Base-by-base conservation (phyloP, 2,797 vertebrate genomes). In the Lepidocolaptes lacrymiger region DNA sequence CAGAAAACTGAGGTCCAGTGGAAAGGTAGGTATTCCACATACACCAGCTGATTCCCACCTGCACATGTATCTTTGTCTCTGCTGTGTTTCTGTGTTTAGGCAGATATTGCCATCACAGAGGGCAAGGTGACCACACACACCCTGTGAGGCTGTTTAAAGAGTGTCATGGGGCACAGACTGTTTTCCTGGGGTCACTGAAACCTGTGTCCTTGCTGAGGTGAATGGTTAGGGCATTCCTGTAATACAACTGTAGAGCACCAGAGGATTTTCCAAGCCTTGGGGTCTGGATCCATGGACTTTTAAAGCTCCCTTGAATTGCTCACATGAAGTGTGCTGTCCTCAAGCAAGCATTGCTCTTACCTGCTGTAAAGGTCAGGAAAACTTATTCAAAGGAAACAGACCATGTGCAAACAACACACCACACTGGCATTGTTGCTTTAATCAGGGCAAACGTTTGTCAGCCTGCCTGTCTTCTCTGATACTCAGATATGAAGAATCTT, bases 261-360 rank as follows among this genome's bases (percentile, higher is more conserved):
- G 68, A 73, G 43, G 56, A 80, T 83, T 96, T 97, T 96, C 95
- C 95, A 78, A 83, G 94, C 94, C 96, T 91, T 94, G 74, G 90
- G 90, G 63, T 76, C 64, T 8, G 5, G 52, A 77, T 80, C 68
- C 28, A 13, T n/a, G 61, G 55, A 79, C 43, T 87, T 94, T 69
- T 90, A 76, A 59, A 54, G 59, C 21, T 92, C 64, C 34, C 77
- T 82, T 80, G 78, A 84, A 89, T n/a, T 82, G 74, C 48, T 87
- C 59, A 73, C 54, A 22, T 48, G 23, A 76, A 61, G 19, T 7
- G 5, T 85, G 22, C 41, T 64, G 59, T 93, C 71, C 95, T 63
- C 58, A 46, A 92, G 92, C 80, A 93, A 91, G 61, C 37, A 74
- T 88, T 80, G 39, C 27, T 85, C 77, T 75, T 87, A 43, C 72